Evolutionary conservation across 2,797 vertebrate genomes (phyloP).

Genomic region (Taenioides sp.): DNA sequence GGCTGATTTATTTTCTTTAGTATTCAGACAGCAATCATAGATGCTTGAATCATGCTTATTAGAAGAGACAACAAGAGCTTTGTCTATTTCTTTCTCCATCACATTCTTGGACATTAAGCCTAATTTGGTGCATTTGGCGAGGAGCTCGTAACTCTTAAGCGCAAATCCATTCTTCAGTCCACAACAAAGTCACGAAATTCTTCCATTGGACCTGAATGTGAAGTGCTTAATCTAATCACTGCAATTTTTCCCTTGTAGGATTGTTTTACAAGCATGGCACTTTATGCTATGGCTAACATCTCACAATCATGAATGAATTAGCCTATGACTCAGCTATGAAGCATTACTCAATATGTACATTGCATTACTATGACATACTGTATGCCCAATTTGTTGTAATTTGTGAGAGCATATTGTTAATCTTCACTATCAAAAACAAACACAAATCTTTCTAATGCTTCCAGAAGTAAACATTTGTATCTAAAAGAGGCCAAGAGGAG

Average conservation of each 20-base stretch:
- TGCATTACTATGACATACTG: conserved; percentile 51
- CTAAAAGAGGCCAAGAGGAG: conserved; percentile 40
- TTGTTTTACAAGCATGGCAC: conserved; percentile 33
- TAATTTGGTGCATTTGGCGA: conserved; percentile 42
- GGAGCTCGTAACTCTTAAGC: conserved; percentile 17
- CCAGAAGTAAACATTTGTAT: conserved; percentile 35
- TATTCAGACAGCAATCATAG: not conserved
- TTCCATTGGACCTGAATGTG: conserved; percentile 35
- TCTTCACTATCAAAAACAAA: not conserved
- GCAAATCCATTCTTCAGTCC: conserved; percentile 29
- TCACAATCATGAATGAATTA: conserved; percentile 58
- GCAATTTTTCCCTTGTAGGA: conserved; percentile 39
- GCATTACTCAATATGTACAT: conserved; percentile 29
- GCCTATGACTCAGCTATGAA: conserved; percentile 50
- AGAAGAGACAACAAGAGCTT: conserved; percentile 18
- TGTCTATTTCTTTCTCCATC: conserved; percentile 27
- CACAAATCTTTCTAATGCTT: conserved; percentile 11
- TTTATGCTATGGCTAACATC: conserved; percentile 58
- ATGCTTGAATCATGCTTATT: conserved; percentile 4
- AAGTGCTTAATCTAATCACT: conserved; percentile 54
- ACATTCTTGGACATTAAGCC: conserved; percentile 31
- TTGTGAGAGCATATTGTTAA: not conserved
- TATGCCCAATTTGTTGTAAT: conserved; percentile 40
- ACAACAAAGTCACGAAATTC: conserved; percentile 26
- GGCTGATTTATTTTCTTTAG: not conserved